Conservation (phyloP, 2,888 invertebrate genomes). For the Apotomis turbidana region DNA sequence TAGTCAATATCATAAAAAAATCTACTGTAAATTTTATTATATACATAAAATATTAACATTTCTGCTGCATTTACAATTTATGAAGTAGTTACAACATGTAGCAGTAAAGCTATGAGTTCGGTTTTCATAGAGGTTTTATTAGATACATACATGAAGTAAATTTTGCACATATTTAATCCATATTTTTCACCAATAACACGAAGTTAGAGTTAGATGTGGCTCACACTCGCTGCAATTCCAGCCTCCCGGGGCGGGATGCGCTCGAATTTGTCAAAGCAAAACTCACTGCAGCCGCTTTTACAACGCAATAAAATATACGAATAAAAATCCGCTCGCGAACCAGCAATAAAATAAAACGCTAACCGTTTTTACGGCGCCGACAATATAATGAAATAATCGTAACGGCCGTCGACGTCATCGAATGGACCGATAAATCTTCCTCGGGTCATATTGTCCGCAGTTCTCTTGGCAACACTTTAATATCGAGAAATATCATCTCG, state of each 20-base stretch:
- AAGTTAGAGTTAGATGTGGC: constrained; percentile 27
- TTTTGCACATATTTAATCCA: constrained; percentile 7
- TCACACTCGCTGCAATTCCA: constrained; percentile 48
- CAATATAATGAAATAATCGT: constrained; percentile 84
- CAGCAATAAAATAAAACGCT: constrained; percentile 81
- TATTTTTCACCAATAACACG: constrained; percentile 30
- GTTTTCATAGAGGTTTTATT: background rate
- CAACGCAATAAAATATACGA: constrained; percentile 81
- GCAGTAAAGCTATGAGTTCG: background rate
- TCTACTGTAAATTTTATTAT: too few relatives aligned
- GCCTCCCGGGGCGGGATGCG: constrained; percentile 56
- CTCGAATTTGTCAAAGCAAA: constrained; percentile 60
- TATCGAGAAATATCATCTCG: constrained; percentile 83
- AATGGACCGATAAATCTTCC: constrained; percentile 82
- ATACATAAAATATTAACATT: too few relatives aligned
- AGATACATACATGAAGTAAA: background rate
- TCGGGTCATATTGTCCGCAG: constrained; percentile 83
- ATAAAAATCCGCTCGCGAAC: constrained; percentile 76
- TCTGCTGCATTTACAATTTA: too few relatives aligned
- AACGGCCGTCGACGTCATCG: constrained; percentile 80
- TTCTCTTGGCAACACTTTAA: constrained; percentile 83
- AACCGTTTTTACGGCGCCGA: constrained; percentile 82
- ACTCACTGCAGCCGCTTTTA: constrained; percentile 69
- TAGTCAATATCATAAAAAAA: too few relatives aligned
- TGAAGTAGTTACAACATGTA: background rate